Evolutionary conservation across 2,888 invertebrate genomes (phyloP), one percentile per base, ranked within the genome.

Genomic region (Trachelus stipa): DNA sequence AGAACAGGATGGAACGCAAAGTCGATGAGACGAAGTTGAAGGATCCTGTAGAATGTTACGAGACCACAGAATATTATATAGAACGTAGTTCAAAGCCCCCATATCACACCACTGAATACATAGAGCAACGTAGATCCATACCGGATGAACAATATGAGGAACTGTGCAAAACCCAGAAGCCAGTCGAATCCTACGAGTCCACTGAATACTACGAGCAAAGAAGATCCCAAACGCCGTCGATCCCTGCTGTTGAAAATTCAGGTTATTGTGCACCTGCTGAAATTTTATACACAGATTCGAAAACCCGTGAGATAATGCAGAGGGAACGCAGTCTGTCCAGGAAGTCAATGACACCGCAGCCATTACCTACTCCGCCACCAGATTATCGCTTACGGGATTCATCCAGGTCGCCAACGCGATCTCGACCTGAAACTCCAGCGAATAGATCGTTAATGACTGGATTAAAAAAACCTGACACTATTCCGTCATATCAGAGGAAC

Each of bases 401-500:
- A 6, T 91, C 93, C 69, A 92, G 93, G 79, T 93, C 92, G 80
- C 94, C 94, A 23, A 93, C 94, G 2, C 87, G 92, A 79, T 91
- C 92, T 37, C 91, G 92, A 75, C 89, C 91, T 92, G 92, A 35
- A 6, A 96, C 96, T 33, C 96, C 96, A 0, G 95, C 95, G 87
- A 86, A 85, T 75, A 88, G 87, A 75, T 81, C 85, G 0, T 79
- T 86, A 9, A 85, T 87, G 3, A 87, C 88, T 3, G 88, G 90
- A 3, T 82, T 92, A 12, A 96, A 96, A 88, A 95, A 95, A 90
- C 95, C 96, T 35, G 95, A 96, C 1, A 94, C 96, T 75, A 94
- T 97, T 83, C 97, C 97, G 12, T 94, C 94, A 85, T 97, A 97
- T 88, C 97, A 97, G 91, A 95, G 95, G 91, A 95, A 95, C 90